A percentile compares a stretch with the other conserved stretches of the same genome.
Evolutionary conservation across 2,888 invertebrate species (phyloP).

Genomic region (Stenodera caucasica): DNA sequence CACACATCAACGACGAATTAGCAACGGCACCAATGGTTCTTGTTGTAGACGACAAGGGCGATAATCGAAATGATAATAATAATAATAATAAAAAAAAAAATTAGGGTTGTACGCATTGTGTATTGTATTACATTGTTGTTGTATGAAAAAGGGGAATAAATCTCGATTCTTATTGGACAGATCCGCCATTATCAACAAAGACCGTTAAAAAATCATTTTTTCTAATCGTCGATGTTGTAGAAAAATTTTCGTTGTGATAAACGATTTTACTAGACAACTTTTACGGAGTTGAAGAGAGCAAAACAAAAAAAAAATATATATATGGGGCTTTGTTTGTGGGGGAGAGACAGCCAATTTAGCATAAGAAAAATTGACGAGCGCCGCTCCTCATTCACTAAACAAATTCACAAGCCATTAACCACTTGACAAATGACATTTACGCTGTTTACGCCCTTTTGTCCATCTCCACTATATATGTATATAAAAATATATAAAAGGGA

Average conservation of each 20-base stretch:
- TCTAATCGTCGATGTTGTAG: not conserved
- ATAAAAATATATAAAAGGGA: not conserved
- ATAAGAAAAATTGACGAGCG: slow-evolving; percentile 9
- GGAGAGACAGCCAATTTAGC: slow-evolving; percentile 7
- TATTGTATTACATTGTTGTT: not conserved
- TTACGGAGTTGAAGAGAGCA: not conserved
- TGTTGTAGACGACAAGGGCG: slow-evolving; percentile 17
- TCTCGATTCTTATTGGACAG: slow-evolving; percentile 1
- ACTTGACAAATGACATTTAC: slow-evolving; percentile 59
- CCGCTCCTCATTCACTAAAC: slow-evolving; percentile 26
- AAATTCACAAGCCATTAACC: slow-evolving; percentile 66
- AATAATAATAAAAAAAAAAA: not conserved
- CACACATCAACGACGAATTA: slow-evolving; percentile 39
- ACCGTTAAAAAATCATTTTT: not conserved
- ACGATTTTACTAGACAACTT: not conserved
- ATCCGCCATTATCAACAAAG: slow-evolving; percentile 7
- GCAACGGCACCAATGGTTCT: slow-evolving; percentile 25
- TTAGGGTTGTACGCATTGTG: not conserved
- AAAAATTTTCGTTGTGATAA: not conserved
- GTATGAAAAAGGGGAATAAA: not conserved
- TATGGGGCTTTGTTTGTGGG: not conserved
- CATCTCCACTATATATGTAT: not conserved
- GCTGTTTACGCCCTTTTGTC: slow-evolving; percentile 9
- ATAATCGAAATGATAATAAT: not conserved
- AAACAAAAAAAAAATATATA: not conserved